phyloP scores from a whole-genome alignment of 2,888 invertebrate genomes.

The Clusia tigrina region DNA sequence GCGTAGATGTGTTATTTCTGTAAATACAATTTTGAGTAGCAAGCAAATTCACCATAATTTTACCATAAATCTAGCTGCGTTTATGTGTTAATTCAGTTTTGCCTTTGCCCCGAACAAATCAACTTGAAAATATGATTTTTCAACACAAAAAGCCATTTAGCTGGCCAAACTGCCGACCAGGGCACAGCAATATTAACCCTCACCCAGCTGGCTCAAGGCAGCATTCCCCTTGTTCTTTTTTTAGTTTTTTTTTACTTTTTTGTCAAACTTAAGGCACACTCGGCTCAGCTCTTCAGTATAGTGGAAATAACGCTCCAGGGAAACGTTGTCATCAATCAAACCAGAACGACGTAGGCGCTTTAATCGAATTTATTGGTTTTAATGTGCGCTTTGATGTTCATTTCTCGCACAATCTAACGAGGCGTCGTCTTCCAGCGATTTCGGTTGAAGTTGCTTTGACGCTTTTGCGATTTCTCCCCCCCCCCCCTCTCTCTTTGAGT shows the following conservation, averaged over 20 bases:
- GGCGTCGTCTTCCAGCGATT: background rate
- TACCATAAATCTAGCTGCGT: too few species aligned
- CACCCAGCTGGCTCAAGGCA: background rate
- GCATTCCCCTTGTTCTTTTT: too few species aligned
- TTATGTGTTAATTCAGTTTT: background rate
- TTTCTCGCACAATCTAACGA: constrained; percentile 12
- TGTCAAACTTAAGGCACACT: too few species aligned
- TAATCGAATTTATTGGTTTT: constrained; percentile 19
- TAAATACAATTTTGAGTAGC: too few species aligned
- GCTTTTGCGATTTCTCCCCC: too few species aligned
- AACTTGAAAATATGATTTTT: constrained; percentile 6
- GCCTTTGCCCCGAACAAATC: background rate
- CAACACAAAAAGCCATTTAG: too few species aligned
- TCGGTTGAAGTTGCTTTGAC: background rate
- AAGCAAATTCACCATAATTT: too few species aligned
- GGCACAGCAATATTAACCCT: too few species aligned
- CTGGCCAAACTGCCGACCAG: too few species aligned
- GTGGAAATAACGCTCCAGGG: background rate
- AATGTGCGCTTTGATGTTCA: constrained; percentile 4
- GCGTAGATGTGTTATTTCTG: too few species aligned
- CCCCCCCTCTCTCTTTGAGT: background rate
- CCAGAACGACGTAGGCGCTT: background rate
- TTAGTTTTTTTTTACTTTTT: too few species aligned
- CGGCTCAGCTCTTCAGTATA: background rate
- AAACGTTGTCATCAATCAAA: constrained; percentile 16